phyloP scores from a whole-genome alignment of 2,797 vertebrate species.

The Parauchenoglanis punctatus region DNA sequence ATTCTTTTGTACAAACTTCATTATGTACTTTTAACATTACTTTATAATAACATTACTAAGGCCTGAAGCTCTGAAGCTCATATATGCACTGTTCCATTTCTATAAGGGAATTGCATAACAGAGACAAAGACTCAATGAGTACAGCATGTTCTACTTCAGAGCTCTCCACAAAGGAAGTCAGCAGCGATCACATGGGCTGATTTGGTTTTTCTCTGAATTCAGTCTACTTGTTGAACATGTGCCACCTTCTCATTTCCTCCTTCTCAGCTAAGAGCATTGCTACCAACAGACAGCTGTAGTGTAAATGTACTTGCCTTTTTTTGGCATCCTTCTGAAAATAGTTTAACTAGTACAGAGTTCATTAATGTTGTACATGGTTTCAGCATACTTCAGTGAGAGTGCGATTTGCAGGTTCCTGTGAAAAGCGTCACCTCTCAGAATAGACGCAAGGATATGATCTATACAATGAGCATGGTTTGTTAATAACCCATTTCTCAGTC shows the following conservation, averaged over 20 bases:
- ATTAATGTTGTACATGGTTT: not conserved
- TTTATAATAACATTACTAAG: not conserved
- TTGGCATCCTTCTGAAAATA: not conserved
- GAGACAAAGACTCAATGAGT: constrained; percentile 59
- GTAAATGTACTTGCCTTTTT: not conserved
- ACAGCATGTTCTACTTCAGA: constrained; percentile 69
- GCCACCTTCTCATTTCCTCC: constrained; percentile 46
- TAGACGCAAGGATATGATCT: not conserved
- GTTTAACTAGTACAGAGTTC: not conserved
- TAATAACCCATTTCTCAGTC: not conserved
- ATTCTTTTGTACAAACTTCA: not conserved
- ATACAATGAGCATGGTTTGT: not conserved
- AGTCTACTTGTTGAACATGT: constrained; percentile 33
- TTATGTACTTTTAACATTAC: not conserved
- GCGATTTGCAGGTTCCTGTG: not conserved
- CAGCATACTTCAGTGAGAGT: not conserved
- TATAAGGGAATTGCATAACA: constrained; percentile 61
- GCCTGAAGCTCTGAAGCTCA: not conserved
- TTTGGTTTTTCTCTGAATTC: constrained; percentile 76
- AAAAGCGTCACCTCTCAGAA: constrained; percentile 18
- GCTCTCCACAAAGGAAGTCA: constrained; percentile 75
- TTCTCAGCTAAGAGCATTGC: not conserved
- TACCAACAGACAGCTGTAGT: not conserved
- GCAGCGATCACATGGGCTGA: constrained; percentile 65
- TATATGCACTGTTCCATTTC: not conserved